Evolutionary conservation across 1,140 invertebrate species (phyloP).

Genomic region (Arion vulgaris): DNA sequence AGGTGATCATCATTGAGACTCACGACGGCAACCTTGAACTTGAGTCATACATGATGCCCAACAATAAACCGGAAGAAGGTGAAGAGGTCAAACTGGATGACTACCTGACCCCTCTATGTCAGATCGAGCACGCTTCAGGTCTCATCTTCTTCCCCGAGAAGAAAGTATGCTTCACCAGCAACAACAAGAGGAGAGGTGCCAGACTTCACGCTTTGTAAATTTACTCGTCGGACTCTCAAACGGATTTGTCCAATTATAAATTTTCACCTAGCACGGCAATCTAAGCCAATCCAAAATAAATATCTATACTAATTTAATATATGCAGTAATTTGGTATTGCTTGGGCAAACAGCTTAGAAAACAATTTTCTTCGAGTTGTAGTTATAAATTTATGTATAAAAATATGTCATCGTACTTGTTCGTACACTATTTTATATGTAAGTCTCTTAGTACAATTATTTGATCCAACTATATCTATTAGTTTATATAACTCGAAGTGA

Average conservation of each 20-base stretch:
- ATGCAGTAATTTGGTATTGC: no score
- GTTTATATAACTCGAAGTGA: no score
- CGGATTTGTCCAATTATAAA: neutral
- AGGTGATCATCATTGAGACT: conserved; percentile 75
- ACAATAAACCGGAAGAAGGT: conserved; percentile 70
- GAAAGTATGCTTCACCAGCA: conserved; percentile 42
- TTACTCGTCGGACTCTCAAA: neutral
- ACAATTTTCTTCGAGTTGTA: no score
- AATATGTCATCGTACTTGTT: no score
- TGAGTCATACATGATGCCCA: conserved; percentile 97
- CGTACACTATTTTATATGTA: no score
- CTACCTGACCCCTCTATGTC: conserved; percentile 33
- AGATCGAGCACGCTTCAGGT: conserved; percentile 38
- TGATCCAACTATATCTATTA: no score
- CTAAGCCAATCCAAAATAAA: no score
- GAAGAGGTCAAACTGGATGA: conserved; percentile 33
- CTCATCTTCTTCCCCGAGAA: conserved; percentile 42
- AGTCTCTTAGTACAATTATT: no score
- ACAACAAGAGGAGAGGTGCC: conserved; percentile 40
- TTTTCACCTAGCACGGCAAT: neutral
- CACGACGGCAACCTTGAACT: conserved; percentile 81
- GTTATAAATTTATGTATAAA: no score
- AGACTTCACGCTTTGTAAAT: conserved; percentile 19
- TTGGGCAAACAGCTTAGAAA: no score
- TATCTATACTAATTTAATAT: neutral